Evolutionary conservation across 2,113 vertebrate species (phyloP).

Genomic region (Semnopithecus entellus): DNA sequence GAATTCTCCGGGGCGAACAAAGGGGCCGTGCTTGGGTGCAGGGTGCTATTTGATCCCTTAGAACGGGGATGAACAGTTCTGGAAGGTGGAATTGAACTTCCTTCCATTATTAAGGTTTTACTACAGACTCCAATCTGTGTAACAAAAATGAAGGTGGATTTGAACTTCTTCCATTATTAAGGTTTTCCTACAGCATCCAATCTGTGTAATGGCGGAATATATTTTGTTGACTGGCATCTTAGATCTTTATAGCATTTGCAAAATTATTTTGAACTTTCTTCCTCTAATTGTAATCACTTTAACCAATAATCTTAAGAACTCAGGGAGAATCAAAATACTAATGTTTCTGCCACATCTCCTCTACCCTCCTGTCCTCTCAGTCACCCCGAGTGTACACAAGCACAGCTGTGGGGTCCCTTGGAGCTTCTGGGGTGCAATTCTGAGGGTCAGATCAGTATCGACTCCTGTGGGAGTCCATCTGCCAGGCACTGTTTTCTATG

Average conservation of each 20-base stretch:
- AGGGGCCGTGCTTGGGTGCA: accelerated
- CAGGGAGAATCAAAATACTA: too few species aligned
- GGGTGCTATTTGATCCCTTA: accelerated
- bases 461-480: background rate
- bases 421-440: accelerated
- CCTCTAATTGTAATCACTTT: background rate
- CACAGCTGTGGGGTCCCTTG: accelerated
- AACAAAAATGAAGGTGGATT: accelerated
- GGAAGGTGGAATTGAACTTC: accelerated
- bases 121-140: accelerated
- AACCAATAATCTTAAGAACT: background rate
- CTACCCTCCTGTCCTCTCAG: background rate
- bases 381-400: accelerated
- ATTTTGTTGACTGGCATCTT: background rate
- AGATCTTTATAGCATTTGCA: accelerated
- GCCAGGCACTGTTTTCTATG: accelerated
- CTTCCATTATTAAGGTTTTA: background rate
- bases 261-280: too few species aligned
- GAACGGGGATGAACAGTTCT: background rate
- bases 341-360: accelerated
- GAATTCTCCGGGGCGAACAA: accelerated
- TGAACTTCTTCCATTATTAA: background rate
- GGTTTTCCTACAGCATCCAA: background rate
- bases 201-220: accelerated
- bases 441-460: accelerated